A percentile compares a stretch with the other conserved stretches of the same genome.
Conservation (phyloP, 2,113 vertebrate genomes). For the Sinosuthora webbiana region DNA sequence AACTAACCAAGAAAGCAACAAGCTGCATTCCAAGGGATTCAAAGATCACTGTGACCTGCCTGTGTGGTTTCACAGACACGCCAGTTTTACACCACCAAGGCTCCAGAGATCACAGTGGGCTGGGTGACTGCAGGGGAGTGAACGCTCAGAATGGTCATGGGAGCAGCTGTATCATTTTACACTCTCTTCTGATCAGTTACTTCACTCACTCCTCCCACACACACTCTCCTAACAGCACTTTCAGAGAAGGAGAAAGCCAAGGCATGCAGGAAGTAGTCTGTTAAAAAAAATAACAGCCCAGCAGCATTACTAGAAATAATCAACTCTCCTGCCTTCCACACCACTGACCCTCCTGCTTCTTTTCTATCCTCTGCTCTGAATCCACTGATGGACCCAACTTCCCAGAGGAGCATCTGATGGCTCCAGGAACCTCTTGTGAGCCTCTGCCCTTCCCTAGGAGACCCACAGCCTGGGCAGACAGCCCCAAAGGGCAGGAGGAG, state of each 20-base stretch:
- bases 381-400: rapidly evolving
- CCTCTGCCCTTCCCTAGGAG: not conserved
- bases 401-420: not conserved
- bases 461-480: not conserved
- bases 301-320: not conserved
- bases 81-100: not conserved
- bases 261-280: not conserved
- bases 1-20: not conserved
- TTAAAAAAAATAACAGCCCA: not conserved
- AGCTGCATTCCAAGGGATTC: not conserved
- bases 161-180: not conserved
- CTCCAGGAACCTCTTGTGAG: not conserved
- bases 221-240: not conserved
- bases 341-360: not conserved
- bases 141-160: not conserved
- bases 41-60: not conserved
- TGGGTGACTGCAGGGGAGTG: not conserved
- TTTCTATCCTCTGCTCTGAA: not conserved
- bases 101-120: not conserved
- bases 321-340: not conserved
- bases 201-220: not conserved
- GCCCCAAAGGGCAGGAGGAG: not conserved
- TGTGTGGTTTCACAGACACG: not conserved
- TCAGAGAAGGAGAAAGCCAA: not conserved
- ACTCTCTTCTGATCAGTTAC: not conserved